phyloP scores from a whole-genome alignment of 2,113 vertebrate species.

The Corydoras maculifer region DNA sequence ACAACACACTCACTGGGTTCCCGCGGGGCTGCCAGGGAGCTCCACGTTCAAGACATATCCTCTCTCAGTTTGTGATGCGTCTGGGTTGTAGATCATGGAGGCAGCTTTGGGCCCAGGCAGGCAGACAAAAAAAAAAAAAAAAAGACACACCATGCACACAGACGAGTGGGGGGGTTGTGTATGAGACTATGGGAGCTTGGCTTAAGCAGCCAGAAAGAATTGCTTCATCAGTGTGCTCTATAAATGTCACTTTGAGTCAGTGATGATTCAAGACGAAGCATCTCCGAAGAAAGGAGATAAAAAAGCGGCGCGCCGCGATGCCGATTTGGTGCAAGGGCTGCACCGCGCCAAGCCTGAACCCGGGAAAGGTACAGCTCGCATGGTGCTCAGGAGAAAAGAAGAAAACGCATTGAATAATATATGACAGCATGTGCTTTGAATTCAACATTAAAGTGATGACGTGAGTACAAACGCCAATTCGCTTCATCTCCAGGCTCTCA shows the following conservation, averaged over 20 bases:
- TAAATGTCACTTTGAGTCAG: conserved; percentile 66
- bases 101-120: conserved; percentile 49
- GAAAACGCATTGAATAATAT: conserved; percentile 66
- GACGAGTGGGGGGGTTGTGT: conserved; percentile 23
- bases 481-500: conserved; percentile 56
- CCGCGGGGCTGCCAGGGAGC: conserved; percentile 57
- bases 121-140: conserved; percentile 42
- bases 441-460: conserved; percentile 67
- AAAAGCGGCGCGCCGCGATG: conserved; percentile 49
- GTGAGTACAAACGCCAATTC: conserved; percentile 57
- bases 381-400: conserved; percentile 51
- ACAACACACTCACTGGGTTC: conserved; percentile 63
- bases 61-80: conserved; percentile 57
- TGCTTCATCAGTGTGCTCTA: conserved; percentile 66
- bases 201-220: conserved; percentile 55
- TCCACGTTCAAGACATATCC: conserved; percentile 63
- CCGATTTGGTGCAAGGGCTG: conserved; percentile 48
- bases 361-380: conserved; percentile 46
- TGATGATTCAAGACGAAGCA: conserved; percentile 45
- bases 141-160: conserved; percentile 7
- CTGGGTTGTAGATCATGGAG: conserved; percentile 62
- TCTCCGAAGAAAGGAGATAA: conserved; percentile 45
- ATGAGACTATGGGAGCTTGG: conserved; percentile 49
- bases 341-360: conserved; percentile 44
- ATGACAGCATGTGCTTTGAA: conserved; percentile 64